A percentile compares a stretch with the other conserved stretches of the same genome.
Evolutionary conservation across 2,113 vertebrate species (phyloP).

Genomic region (Stercorarius parasiticus): DNA sequence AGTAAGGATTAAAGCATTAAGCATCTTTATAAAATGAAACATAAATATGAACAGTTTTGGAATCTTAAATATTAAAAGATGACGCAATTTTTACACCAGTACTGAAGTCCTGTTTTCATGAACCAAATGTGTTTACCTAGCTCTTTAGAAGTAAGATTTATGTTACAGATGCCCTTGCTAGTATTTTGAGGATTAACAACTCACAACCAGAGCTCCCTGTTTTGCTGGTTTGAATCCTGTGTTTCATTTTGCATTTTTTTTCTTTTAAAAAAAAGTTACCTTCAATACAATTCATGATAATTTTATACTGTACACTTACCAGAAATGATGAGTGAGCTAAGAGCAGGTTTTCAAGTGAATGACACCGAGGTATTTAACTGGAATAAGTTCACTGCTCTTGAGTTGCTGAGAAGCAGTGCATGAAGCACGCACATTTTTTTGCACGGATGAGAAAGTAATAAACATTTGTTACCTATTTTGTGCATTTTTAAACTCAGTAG

Average conservation of each 20-base stretch:
- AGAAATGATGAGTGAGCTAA: neutral
- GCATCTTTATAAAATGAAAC: neutral
- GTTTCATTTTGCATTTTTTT: neutral
- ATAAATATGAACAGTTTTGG: neutral
- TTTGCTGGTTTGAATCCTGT: neutral
- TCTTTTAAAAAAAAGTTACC: neutral
- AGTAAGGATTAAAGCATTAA: neutral
- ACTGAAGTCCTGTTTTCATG: neutral
- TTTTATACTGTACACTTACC: neutral
- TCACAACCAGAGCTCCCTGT: neutral
- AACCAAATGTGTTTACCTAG: neutral
- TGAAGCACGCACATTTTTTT: constrained; percentile 53
- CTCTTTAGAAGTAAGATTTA: neutral
- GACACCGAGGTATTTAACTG: constrained; percentile 50
- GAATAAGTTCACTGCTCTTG: constrained; percentile 21
- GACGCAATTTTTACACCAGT: neutral
- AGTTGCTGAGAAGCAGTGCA: constrained; percentile 47
- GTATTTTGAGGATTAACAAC: neutral
- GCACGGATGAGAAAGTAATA: constrained; percentile 18
- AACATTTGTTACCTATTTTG: constrained; percentile 27
- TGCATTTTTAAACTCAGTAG: constrained; percentile 21
- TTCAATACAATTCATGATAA: neutral
- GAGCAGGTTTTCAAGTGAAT: constrained; percentile 31
- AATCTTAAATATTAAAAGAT: neutral
- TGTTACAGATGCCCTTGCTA: neutral